Conservation (phyloP, 2,888 invertebrate genomes). For the Calameuta pallipes region DNA sequence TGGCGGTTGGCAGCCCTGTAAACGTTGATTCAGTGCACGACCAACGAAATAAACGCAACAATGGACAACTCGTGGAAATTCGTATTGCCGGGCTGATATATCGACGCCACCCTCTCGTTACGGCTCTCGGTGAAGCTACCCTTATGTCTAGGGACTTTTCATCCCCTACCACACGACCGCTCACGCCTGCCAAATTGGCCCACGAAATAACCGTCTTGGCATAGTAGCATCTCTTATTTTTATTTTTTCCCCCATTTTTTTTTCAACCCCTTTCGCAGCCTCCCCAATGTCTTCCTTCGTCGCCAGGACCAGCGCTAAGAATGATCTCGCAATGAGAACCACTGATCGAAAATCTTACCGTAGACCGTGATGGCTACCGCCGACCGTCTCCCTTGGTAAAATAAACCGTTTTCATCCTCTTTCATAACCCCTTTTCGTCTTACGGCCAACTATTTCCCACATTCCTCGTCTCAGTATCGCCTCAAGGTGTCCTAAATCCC, state of each 20-base stretch:
- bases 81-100: not conserved
- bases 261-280: not conserved
- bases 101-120: not conserved
- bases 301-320: not conserved
- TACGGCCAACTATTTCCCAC: not conserved
- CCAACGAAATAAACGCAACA: slow-evolving; percentile 1
- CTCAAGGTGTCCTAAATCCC: not conserved
- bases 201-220: not conserved
- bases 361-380: not conserved
- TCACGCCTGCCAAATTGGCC: not conserved
- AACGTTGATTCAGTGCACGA: slow-evolving; percentile 4
- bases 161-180: not conserved
- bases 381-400: not conserved
- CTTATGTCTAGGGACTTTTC: not conserved
- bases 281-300: not conserved
- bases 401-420: not conserved
- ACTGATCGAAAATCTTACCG: not conserved
- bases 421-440: not conserved
- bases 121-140: not conserved
- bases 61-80: not conserved
- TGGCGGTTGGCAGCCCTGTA: slow-evolving; percentile 7
- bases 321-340: not conserved
- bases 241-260: not conserved
- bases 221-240: not conserved
- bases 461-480: not conserved